Evolutionary conservation across 2,797 vertebrate species (phyloP), one percentile per base, ranked within the genome.

Genomic region (Protonibea diacanthus): DNA sequence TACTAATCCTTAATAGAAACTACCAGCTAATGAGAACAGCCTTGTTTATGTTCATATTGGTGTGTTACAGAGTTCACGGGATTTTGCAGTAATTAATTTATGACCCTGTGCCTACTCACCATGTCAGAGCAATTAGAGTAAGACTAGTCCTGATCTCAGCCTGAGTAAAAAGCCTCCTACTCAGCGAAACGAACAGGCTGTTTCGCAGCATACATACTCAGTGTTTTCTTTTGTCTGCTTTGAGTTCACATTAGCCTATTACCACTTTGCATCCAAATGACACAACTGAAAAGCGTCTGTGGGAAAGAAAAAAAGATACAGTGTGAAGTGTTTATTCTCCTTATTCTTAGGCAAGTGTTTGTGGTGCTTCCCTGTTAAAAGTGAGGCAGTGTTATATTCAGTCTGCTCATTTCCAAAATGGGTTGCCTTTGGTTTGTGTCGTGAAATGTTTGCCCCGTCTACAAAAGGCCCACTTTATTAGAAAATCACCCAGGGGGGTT

Each of bases 401-500:
- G 71, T 76, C 67, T 72, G 71, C 83, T 86, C 82, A 84, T 89
- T 89, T 91, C 70, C 55, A 82, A 67, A 85, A 75, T 59, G 61
- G 67, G 49, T 25, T 40, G 55, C 45, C 72, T 90, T 90, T 89
- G 85, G 91, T 87, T 83, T 72, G 63, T 88, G 66, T 81, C 1
- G 38, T 86, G 79, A 91, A 92, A 92, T 86, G 74, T 93, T 93
- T 90, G 64, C 82, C 74, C 33, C 47, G 7, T 51, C 53, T 56
- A 89, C 83, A 91, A 92, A 89, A 82, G 64, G 45, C 58, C 77
- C 78, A 74, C 75, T 91, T 88, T 87, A 84, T 90, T 76, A 81
- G 74, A 86, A 89, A 90, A 89, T 60, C 74, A 61, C 77, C 53
- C 83, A 60, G 64, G 64, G 74, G 78, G 67, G 63, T 38, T 81